Base-by-base conservation (phyloP, 2,888 invertebrate genomes). In the Epiblema foenella region DNA sequence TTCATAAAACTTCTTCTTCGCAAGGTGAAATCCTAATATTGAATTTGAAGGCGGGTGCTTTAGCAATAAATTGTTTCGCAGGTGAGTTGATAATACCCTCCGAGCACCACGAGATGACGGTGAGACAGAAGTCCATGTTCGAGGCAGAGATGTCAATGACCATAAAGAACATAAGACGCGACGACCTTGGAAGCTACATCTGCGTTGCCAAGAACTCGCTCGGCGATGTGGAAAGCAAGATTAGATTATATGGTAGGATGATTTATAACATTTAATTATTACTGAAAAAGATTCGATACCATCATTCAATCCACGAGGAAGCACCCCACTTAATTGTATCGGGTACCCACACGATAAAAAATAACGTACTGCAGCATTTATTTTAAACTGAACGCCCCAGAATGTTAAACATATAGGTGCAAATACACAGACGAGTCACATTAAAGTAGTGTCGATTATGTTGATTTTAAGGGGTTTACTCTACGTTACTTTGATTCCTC, bases 181-280 rank as follows among this genome's bases (percentile, higher is more conserved):
- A 95, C 73, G 97, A 98, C 83, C 95, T 97, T 58, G 98, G 98
- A 65, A 96, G 96, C 65, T 98, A 98, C 89, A 95, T 96, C 67
- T 98, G 98, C 86, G 96, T 97, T 57, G 98, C 98, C 18, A 97
- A 97, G 85, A 97, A 97, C 86, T 97, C 97, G 1, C 94, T 98
- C 4, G 98, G 98, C 5, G 98, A 97, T 81, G 97, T 97, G 60
- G 98, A 98, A 85, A 97, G 97, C 94, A 97, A 96, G 89, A 98
- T 98, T 83, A 95, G 98, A 79, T 94, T 98, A 78, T 98, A 98
- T 86, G 98, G 98, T 98, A 92, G 24, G 69, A 37, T 10, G 58
- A 58, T 1, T 37, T 58, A 11, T 58, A 5, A 17, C 54, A 39
- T 39, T 64, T 54, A 52, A 64, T 64, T 4, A n/a, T 0, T 46